Percentiles rank a stretch among this genome's conserved stretches.
Conservation (phyloP, 2,113 vertebrate species). For the Lonchura striata region DNA sequence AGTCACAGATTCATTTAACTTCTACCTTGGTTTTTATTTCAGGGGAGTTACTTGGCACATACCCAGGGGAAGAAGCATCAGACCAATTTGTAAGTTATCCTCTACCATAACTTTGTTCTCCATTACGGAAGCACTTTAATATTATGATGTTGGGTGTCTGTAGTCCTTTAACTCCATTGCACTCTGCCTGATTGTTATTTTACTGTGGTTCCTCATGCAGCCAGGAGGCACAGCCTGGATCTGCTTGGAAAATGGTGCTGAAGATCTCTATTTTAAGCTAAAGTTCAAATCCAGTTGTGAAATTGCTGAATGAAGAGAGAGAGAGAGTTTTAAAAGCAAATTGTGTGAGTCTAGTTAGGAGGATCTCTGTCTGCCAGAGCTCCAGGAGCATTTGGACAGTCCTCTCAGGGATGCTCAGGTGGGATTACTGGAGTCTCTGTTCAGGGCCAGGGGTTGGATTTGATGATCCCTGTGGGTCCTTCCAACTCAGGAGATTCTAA, state of each 20-base stretch:
- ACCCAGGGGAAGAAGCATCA: constrained; percentile 99
- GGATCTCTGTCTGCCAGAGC: neutral
- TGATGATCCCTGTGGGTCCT: neutral
- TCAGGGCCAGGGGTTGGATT: neutral
- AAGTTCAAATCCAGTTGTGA: neutral
- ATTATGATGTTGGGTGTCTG: rapidly evolving
- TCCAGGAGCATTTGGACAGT: rapidly evolving
- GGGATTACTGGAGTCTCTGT: neutral
- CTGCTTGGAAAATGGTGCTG: neutral
- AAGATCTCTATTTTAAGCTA: neutral
- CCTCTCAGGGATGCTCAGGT: neutral
- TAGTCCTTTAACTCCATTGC: rapidly evolving
- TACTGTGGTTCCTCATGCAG: neutral
- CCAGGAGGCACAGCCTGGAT: neutral
- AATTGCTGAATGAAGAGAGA: neutral
- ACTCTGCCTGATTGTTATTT: neutral
- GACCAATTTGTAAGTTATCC: constrained; percentile 90
- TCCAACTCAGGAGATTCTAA: neutral
- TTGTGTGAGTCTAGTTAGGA: no score
- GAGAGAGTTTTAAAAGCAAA: neutral
- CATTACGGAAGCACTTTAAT: neutral
- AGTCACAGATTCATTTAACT: neutral
- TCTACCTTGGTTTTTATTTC: neutral
- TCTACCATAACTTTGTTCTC: neutral
- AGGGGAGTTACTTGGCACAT: constrained; percentile 97